Percentiles rank a stretch among this genome's conserved stretches.
Evolutionary conservation across 1,140 invertebrate genomes (phyloP).

Genomic region (Ladona fulva): DNA sequence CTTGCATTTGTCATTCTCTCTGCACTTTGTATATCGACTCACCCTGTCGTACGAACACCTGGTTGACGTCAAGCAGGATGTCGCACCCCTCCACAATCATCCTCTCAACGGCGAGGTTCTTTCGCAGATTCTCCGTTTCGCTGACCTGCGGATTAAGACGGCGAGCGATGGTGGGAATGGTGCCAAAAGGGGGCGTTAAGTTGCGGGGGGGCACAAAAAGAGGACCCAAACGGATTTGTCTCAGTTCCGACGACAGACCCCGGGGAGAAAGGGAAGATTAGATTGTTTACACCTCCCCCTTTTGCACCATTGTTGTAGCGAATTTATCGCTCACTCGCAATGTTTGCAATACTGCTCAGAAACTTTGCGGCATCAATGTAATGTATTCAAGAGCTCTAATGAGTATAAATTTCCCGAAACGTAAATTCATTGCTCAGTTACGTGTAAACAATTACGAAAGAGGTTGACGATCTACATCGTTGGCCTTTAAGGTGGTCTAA

Average conservation of each 20-base stretch:
- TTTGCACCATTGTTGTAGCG: too few relatives aligned
- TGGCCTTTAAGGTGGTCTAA: too few relatives aligned
- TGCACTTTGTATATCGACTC: slow-evolving; percentile 25
- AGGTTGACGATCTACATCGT: too few relatives aligned
- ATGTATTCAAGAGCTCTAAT: too few relatives aligned
- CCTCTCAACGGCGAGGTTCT: slow-evolving; percentile 85
- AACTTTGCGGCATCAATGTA: too few relatives aligned
- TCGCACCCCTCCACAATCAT: slow-evolving; percentile 95
- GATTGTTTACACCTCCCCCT: neutral
- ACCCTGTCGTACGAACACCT: slow-evolving; percentile 82
- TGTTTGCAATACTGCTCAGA: too few relatives aligned
- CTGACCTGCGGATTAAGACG: slow-evolving; percentile 55
- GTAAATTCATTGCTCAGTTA: too few relatives aligned
- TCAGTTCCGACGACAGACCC: neutral
- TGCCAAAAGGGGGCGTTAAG: neutral
- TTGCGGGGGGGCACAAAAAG: neutral
- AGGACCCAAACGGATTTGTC: neutral
- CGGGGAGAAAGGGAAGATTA: neutral
- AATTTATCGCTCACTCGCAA: too few relatives aligned
- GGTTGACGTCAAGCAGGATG: slow-evolving; percentile 87
- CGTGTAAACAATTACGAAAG: too few relatives aligned
- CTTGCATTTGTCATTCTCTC: neutral
- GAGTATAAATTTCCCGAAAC: too few relatives aligned
- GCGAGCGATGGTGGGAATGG: neutral
- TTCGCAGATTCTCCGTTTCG: slow-evolving; percentile 88